These are phyloP conservation scores for Drosophila tani DNA, from an alignment of 1,140 invertebrate genomes.

Conservation along the genomic window DNA sequence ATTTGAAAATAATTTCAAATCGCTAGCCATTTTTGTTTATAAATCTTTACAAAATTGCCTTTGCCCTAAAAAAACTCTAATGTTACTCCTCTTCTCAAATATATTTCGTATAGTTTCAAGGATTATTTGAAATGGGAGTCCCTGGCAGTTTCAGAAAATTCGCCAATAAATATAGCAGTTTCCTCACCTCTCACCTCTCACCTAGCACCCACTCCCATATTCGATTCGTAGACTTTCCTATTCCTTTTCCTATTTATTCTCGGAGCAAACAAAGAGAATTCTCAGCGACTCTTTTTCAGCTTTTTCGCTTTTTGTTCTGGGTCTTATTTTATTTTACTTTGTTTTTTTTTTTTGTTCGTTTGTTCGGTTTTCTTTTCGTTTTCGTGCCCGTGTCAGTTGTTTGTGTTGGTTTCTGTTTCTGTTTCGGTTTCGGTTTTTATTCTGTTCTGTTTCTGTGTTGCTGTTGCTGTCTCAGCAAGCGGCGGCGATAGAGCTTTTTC, in stretches of 20 bases:
- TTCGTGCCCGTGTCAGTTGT: conserved; percentile 48
- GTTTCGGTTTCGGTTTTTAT: conserved; percentile 18
- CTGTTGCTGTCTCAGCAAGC: conserved; percentile 62
- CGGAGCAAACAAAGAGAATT: conserved; percentile 45
- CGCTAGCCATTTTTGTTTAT: background rate
- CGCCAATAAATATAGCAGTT: conserved; percentile 2
- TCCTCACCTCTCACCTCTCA: background rate
- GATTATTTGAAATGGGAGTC: background rate
- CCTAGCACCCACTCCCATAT: background rate
- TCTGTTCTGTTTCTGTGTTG: conserved; percentile 28
- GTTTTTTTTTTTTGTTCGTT: conserved; percentile 17
- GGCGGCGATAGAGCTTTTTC: conserved; percentile 61
- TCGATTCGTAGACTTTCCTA: conserved; percentile 23
- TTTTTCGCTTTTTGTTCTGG: conserved; percentile 38
- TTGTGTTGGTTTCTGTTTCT: conserved; percentile 47
- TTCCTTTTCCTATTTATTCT: conserved; percentile 29
- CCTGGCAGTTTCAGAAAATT: background rate
- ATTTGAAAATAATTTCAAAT: background rate
- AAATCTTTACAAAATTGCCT: too few species aligned
- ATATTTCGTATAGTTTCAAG: background rate
- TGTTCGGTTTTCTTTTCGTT: conserved; percentile 38
- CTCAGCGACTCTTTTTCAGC: conserved; percentile 26
- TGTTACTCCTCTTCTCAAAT: background rate
- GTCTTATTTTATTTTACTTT: conserved; percentile 9
- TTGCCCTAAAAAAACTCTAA: too few species aligned